Evolutionary conservation across 2,888 invertebrate species (phyloP).

Genomic region (Heliconius aoede): DNA sequence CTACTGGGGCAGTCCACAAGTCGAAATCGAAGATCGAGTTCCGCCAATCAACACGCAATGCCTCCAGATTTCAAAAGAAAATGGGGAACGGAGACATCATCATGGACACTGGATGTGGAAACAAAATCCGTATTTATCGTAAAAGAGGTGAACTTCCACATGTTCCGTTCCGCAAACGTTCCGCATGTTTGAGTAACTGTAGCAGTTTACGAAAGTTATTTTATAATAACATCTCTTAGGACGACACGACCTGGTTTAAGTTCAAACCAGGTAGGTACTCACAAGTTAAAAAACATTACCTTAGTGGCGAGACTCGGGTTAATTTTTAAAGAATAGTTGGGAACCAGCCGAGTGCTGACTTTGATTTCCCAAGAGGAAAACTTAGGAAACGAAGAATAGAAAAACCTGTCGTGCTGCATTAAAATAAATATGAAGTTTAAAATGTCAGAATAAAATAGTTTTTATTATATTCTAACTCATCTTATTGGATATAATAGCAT

Average conservation of each 20-base stretch:
- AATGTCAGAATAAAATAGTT: no score
- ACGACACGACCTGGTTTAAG: slow-evolving; percentile 26
- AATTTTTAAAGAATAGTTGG: slow-evolving; percentile 59
- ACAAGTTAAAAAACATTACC: slow-evolving; percentile 35
- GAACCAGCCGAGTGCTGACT: slow-evolving; percentile 47
- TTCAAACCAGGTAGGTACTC: slow-evolving; percentile 24
- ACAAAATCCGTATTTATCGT: neutral
- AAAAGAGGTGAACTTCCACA: slow-evolving; percentile 4
- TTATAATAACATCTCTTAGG: slow-evolving; percentile 18
- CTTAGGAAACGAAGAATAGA: slow-evolving; percentile 50
- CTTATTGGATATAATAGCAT: no score
- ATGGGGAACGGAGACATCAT: no score
- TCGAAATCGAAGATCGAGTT: no score
- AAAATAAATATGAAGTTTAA: slow-evolving; percentile 30
- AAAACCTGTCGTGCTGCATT: slow-evolving; percentile 56
- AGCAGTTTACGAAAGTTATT: slow-evolving; percentile 16
- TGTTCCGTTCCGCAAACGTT: no score
- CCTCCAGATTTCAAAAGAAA: no score
- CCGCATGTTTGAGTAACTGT: neutral
- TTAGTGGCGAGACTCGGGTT: slow-evolving; percentile 44
- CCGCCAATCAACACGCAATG: no score
- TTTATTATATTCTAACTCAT: no score
- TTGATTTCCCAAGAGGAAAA: slow-evolving; percentile 63
- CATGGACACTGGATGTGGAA: no score
- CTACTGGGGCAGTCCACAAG: no score